Conservation (phyloP, 2,113 vertebrate genomes). For the Thunnus thynnus region DNA sequence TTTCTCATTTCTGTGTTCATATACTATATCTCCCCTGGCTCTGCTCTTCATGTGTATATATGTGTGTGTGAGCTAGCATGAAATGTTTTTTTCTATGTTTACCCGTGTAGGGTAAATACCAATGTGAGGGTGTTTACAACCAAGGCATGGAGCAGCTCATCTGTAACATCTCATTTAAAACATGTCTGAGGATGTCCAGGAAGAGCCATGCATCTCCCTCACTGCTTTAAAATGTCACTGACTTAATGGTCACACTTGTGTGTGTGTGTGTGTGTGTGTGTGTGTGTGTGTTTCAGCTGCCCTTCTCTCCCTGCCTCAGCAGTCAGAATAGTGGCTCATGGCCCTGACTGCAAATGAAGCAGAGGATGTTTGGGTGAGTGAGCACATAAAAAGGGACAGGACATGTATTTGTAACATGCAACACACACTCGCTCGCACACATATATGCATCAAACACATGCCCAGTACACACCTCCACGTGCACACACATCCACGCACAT, state of each 20-base stretch:
- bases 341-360: conserved; percentile 81
- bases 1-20: conserved; percentile 47
- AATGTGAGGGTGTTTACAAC: conserved; percentile 70
- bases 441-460: conserved; percentile 18
- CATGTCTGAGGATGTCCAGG: conserved; percentile 69
- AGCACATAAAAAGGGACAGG: conserved; percentile 77
- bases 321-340: conserved; percentile 70
- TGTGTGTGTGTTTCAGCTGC: conserved; percentile 68
- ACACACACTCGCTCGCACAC: neutral
- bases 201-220: conserved; percentile 67
- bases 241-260: conserved; percentile 76
- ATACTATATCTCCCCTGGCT: conserved; percentile 14
- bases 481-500: conserved; percentile 10
- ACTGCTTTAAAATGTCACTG: conserved; percentile 78
- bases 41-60: conserved; percentile 31
- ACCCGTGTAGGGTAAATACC: conserved; percentile 74
- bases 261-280: conserved; percentile 33
- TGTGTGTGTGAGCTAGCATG: conserved; percentile 50
- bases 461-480: conserved; percentile 5
- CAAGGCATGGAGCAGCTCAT: conserved; percentile 70
- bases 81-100: conserved; percentile 62
- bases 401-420: conserved; percentile 74
- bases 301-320: conserved; percentile 75
- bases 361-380: conserved; percentile 75
- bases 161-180: conserved; percentile 82